Conservation (phyloP, 2,113 vertebrate genomes). For the Syrrhaptes paradoxus region DNA sequence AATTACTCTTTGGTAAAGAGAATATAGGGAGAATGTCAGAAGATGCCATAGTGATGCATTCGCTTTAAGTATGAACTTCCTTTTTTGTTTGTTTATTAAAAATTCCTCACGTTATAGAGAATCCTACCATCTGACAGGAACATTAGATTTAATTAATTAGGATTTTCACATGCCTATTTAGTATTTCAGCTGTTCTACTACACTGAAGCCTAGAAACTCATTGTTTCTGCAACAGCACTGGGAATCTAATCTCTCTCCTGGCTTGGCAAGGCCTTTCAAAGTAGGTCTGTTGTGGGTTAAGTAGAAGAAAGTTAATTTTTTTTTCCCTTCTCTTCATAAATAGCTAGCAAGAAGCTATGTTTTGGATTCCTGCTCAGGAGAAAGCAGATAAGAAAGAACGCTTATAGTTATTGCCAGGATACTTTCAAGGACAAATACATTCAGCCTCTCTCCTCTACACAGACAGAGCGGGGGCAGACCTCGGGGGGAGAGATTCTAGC, state of each 20-base stretch:
- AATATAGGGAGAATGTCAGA: neutral
- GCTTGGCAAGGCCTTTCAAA: conserved; percentile 31
- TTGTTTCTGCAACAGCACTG: conserved; percentile 30
- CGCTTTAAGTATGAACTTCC: neutral
- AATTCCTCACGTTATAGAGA: neutral
- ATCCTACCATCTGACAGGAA: neutral
- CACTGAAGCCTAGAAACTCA: conserved; percentile 23
- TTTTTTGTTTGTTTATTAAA: conserved; percentile 1
- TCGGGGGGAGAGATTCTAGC: too few species aligned
- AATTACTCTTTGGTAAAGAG: neutral
- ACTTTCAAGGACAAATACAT: too few species aligned
- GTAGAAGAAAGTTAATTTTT: too few species aligned
- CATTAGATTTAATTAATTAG: conserved; percentile 17
- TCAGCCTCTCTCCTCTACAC: too few species aligned
- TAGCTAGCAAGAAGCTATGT: too few species aligned
- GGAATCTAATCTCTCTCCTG: conserved; percentile 47
- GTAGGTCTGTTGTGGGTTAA: too few species aligned
- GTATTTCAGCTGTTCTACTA: neutral
- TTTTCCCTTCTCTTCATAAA: too few species aligned
- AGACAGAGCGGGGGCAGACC: too few species aligned
- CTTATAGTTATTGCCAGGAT: too few species aligned
- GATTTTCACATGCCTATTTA: neutral
- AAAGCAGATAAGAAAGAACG: too few species aligned
- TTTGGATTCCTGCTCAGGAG: too few species aligned
- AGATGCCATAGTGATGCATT: neutral